phyloP scores from a whole-genome alignment of 2,113 vertebrate genomes.

The human (Homo sapiens) region GRCh38 chrX:8298001-8298500 shows the following conservation, averaged over 20 bases:
- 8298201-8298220: fast-evolving
- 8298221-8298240: fast-evolving
- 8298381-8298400: too few relatives aligned
- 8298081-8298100: not conserved
- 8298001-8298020: not conserved
- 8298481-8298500: not conserved
- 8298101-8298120: not conserved
- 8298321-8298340: not conserved
- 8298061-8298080: not conserved
- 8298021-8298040: fast-evolving
- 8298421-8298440: not conserved
- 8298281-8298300: not conserved
- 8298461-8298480: not conserved
- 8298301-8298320: not conserved
- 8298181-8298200: not conserved
- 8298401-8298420: not conserved
- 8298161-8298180: not conserved
- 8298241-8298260: fast-evolving
- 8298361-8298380: not conserved
- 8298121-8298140: fast-evolving
- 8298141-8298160: not conserved
- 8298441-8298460: not conserved
- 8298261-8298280: not conserved
- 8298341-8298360: not conserved
- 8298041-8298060: not conserved